These are phyloP conservation scores for Noctua comes DNA, from an alignment of 2,888 invertebrate genomes.

Conservation along the genomic window DNA sequence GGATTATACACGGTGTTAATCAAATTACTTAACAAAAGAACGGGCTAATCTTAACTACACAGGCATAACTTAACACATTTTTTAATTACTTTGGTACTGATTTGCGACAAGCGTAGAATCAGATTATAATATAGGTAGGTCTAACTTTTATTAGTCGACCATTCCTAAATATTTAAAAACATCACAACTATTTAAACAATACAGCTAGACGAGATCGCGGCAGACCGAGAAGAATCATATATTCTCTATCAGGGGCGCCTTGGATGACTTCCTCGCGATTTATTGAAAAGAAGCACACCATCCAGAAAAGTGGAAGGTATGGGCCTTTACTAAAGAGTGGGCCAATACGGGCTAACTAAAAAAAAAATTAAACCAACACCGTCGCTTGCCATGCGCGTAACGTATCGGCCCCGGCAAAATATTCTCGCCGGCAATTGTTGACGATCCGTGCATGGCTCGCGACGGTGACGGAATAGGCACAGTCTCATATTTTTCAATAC, in stretches of 20 bases:
- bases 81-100: constrained; percentile 21
- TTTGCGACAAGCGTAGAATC: neutral
- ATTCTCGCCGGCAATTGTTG: too few relatives aligned
- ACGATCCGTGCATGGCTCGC: too few relatives aligned
- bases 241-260: too few relatives aligned
- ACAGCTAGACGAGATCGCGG: neutral
- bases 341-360: neutral
- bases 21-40: constrained; percentile 24
- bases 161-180: neutral
- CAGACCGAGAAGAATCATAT: neutral
- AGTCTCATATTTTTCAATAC: too few relatives aligned
- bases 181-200: neutral
- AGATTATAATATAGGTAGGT: neutral
- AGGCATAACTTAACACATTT: constrained; percentile 21
- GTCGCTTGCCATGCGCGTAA: too few relatives aligned
- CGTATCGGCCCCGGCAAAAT: too few relatives aligned
- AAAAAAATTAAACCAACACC: too few relatives aligned
- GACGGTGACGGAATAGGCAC: too few relatives aligned
- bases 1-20: constrained; percentile 43
- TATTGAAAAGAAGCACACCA: neutral
- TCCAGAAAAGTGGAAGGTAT: rapidly evolving
- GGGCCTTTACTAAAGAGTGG: too few relatives aligned
- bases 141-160: neutral
- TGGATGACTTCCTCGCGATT: neutral
- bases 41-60: constrained; percentile 27